A percentile compares a stretch with the other conserved stretches of the same genome.
phyloP scores from a whole-genome alignment of 2,113 vertebrate genomes.

The Bos indicus region DNA sequence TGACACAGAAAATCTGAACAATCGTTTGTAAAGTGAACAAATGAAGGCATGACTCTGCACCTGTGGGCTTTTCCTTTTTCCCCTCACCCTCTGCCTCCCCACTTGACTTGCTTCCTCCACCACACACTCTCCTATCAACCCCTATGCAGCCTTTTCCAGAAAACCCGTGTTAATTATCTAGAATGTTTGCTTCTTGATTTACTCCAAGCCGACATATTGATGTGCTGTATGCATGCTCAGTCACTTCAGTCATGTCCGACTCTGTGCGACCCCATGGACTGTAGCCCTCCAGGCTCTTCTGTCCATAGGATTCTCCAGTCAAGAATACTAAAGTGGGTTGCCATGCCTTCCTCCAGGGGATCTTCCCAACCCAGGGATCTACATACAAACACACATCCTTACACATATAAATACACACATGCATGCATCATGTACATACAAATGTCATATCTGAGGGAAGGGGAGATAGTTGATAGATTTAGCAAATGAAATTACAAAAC shows the following conservation, averaged over 20 bases:
- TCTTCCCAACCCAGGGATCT: background rate
- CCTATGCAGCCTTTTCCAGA: background rate
- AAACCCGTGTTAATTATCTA: background rate
- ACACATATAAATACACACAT: background rate
- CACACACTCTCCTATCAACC: background rate
- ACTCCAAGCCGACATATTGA: rapidly evolving
- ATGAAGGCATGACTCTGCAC: no score
- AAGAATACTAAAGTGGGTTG: background rate
- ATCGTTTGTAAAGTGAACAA: rapidly evolving
- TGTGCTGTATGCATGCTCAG: no score
- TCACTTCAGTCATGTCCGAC: background rate
- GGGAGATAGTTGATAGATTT: background rate
- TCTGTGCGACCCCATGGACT: background rate
- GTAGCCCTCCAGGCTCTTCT: background rate
- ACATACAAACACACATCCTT: background rate
- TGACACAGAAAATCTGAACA: background rate
- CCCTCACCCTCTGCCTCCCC: no score
- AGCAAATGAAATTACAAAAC: background rate
- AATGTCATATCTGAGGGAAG: rapidly evolving
- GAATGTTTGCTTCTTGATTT: background rate
- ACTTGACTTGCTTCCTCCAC: background rate
- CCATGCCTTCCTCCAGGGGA: background rate
- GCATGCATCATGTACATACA: rapidly evolving
- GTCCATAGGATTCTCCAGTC: background rate
- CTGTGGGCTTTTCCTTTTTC: background rate